Evolutionary conservation across 2,113 vertebrate species (phyloP).

Genomic region (Odocoileus virginianus): DNA sequence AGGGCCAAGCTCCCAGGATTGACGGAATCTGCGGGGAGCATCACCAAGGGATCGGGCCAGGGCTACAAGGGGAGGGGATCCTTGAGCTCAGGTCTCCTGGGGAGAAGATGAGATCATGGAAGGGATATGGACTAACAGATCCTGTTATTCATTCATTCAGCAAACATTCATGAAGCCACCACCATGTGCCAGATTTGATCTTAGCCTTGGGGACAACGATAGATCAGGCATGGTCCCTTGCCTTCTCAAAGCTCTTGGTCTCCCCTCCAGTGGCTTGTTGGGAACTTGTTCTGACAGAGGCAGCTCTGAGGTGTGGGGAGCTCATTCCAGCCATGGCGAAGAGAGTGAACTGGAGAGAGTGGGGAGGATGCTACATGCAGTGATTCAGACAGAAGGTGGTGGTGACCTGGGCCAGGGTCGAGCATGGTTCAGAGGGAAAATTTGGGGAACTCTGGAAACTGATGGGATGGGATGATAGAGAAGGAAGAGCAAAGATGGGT

Average conservation of each 20-base stretch:
- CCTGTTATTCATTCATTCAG: slow-evolving; percentile 54
- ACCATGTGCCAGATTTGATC: not conserved
- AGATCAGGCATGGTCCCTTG: not conserved
- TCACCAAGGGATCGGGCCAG: not conserved
- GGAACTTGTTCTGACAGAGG: not conserved
- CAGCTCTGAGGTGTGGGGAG: not conserved
- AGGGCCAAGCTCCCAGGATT: not conserved
- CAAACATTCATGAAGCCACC: slow-evolving; percentile 13
- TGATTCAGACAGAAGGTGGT: not conserved
- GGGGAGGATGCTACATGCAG: not conserved
- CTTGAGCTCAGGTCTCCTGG: not conserved
- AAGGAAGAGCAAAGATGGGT: not conserved
- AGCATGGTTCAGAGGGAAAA: not conserved
- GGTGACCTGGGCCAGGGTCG: not conserved
- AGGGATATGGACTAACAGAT: not conserved
- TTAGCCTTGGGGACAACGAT: not conserved
- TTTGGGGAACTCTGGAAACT: not conserved
- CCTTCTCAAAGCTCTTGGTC: not conserved
- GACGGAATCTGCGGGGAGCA: not conserved
- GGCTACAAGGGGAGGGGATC: not conserved
- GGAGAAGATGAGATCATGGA: slow-evolving; percentile 52
- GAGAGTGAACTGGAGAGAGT: not conserved
- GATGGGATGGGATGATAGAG: not conserved
- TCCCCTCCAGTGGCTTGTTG: not conserved
- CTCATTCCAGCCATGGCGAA: not conserved